phyloP scores from a whole-genome alignment of 2,888 invertebrate species.

The Eupeodes latifasciatus region DNA sequence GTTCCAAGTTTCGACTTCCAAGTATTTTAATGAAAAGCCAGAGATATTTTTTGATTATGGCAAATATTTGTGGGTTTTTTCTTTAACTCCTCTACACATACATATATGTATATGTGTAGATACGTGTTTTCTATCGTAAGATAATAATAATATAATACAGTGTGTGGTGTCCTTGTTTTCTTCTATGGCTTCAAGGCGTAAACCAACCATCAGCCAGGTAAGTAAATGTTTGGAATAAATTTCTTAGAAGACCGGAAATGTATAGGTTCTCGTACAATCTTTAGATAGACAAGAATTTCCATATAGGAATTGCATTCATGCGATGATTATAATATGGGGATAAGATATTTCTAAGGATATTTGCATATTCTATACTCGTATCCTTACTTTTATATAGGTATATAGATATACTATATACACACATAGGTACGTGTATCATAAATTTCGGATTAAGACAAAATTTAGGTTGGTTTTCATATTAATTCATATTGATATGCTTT shows the following conservation, averaged over 20 bases:
- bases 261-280: too few relatives aligned
- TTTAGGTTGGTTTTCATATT: conserved; percentile 2
- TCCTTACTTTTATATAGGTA: neutral
- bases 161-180: neutral
- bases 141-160: conserved; percentile 3
- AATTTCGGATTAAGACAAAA: neutral
- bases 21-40: conserved; percentile 75
- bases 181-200: neutral
- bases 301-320: conserved; percentile 33
- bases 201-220: neutral
- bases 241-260: conserved; percentile 29
- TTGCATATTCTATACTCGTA: conserved; percentile 8
- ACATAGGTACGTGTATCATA: neutral
- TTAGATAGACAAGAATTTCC: conserved; percentile 26
- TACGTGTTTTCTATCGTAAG: neutral
- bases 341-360: conserved; percentile 8
- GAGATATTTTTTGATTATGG: conserved; percentile 73
- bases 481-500: neutral
- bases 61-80: conserved; percentile 64
- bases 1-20: conserved; percentile 44
- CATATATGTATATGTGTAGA: neutral
- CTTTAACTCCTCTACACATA: neutral
- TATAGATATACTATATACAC: too few relatives aligned
- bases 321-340: conserved; percentile 4
- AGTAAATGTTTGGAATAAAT: conserved; percentile 34